A percentile compares a stretch with the other conserved stretches of the same genome.
Evolutionary conservation across 2,797 vertebrate genomes (phyloP).

Genomic region (Oceanodroma leucorhoa): DNA sequence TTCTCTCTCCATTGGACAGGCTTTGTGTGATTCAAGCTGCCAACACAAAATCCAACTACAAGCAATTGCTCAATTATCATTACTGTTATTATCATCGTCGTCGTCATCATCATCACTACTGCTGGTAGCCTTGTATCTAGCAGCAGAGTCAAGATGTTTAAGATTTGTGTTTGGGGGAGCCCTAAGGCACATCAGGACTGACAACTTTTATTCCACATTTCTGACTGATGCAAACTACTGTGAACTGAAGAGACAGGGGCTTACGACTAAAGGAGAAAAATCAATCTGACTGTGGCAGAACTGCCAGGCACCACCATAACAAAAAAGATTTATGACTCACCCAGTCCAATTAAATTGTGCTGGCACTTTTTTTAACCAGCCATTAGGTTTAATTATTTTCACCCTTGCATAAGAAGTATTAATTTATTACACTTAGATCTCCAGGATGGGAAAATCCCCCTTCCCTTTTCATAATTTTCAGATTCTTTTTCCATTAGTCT

Average conservation of each 20-base stretch:
- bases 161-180: neutral
- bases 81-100: rapidly evolving
- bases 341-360: constrained; percentile 26
- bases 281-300: neutral
- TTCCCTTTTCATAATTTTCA: neutral
- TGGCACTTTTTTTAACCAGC: neutral
- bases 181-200: neutral
- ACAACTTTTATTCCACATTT: neutral
- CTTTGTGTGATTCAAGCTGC: neutral
- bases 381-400: neutral
- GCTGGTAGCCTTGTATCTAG: neutral
- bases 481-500: neutral
- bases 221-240: neutral
- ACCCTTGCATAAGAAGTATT: neutral
- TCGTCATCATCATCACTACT: neutral
- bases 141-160: neutral
- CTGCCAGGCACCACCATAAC: neutral
- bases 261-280: neutral
- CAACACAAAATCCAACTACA: neutral
- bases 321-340: constrained; percentile 30
- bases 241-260: neutral
- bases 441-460: neutral
- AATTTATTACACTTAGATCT: neutral
- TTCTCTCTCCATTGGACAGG: neutral
- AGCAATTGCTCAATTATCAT: neutral